Conservation (phyloP, 1,140 invertebrate genomes). For the Drosophila lini region DNA sequence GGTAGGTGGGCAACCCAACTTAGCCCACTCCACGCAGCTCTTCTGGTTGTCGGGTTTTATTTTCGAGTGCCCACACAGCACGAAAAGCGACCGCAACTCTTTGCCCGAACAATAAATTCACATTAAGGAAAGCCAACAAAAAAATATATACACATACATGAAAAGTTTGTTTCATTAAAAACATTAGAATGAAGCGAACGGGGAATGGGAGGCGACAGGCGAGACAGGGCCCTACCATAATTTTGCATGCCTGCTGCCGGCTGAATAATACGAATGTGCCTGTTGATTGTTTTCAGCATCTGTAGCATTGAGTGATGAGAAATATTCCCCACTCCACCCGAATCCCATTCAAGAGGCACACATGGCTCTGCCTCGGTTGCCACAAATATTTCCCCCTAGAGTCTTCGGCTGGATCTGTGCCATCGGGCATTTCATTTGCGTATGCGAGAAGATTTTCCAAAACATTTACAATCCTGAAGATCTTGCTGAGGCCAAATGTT, state of each 20-base stretch:
- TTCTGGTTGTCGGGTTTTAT: constrained; percentile 54
- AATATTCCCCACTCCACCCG: constrained; percentile 29
- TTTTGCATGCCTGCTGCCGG: constrained; percentile 64
- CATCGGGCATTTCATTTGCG: constrained; percentile 52
- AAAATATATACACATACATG: constrained; percentile 2
- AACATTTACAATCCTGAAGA: constrained; percentile 65
- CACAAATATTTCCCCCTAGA: constrained; percentile 28
- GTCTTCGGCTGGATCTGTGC: constrained; percentile 18
- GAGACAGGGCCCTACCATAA: constrained; percentile 38
- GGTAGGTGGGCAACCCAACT: constrained; percentile 32
- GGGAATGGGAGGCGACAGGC: constrained; percentile 55
- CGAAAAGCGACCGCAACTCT: constrained; percentile 44
- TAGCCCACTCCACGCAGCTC: constrained; percentile 42
- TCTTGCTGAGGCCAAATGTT: constrained; percentile 44
- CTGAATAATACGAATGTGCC: constrained; percentile 52
- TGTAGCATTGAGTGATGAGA: constrained; percentile 76
- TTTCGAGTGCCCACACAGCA: constrained; percentile 79
- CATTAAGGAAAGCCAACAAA: constrained; percentile 42
- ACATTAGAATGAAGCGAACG: constrained; percentile 68
- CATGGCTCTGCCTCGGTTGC: constrained; percentile 53
- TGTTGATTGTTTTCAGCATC: constrained; percentile 78
- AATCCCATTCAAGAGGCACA: constrained; percentile 26
- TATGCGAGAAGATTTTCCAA: constrained; percentile 56
- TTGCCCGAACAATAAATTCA: constrained; percentile 74
- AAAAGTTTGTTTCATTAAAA: constrained; percentile 73